Conservation (phyloP, 2,888 invertebrate species). For the Neocrepidodera transversa region DNA sequence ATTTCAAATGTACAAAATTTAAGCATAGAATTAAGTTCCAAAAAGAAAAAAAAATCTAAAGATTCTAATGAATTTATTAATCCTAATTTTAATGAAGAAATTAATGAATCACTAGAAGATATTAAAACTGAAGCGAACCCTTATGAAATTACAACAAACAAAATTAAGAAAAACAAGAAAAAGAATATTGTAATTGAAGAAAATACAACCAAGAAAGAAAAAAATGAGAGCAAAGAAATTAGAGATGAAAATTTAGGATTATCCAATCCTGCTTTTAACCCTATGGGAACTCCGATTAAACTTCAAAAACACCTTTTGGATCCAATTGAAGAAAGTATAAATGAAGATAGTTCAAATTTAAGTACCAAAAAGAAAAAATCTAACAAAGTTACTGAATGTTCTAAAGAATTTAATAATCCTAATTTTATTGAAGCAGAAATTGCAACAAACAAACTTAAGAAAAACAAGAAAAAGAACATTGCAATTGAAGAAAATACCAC, state of each 20-base stretch:
- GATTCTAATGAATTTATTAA: slow-evolving; percentile 3
- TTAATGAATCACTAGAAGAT: slow-evolving; percentile 10
- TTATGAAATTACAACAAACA: slow-evolving; percentile 21
- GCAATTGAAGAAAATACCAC: slow-evolving; percentile 1
- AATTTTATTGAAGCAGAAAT: slow-evolving; percentile 25
- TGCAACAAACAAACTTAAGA: slow-evolving; percentile 24
- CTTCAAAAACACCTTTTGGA: slow-evolving; percentile 48
- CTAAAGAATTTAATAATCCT: slow-evolving; percentile 6
- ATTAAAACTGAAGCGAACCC: not conserved
- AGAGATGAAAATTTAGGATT: slow-evolving; percentile 40
- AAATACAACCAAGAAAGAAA: slow-evolving; percentile 34
- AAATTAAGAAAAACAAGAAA: slow-evolving; percentile 29
- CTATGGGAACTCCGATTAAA: slow-evolving; percentile 42
- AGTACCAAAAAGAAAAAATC: not conserved
- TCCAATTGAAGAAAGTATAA: slow-evolving; percentile 48
- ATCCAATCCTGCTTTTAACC: slow-evolving; percentile 54
- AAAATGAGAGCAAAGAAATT: slow-evolving; percentile 37
- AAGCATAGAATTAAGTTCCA: not conserved
- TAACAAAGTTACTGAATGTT: not conserved
- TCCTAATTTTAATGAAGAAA: slow-evolving; percentile 13
- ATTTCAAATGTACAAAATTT: not conserved
- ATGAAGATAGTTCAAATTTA: slow-evolving; percentile 37
- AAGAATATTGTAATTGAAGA: slow-evolving; percentile 16
- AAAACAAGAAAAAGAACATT: slow-evolving; percentile 13
- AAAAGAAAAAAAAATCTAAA: not conserved